Percentiles rank a stretch among this genome's conserved stretches.
Evolutionary conservation across 2,888 invertebrate genomes (phyloP).

Genomic region (Leuctra nigra): DNA sequence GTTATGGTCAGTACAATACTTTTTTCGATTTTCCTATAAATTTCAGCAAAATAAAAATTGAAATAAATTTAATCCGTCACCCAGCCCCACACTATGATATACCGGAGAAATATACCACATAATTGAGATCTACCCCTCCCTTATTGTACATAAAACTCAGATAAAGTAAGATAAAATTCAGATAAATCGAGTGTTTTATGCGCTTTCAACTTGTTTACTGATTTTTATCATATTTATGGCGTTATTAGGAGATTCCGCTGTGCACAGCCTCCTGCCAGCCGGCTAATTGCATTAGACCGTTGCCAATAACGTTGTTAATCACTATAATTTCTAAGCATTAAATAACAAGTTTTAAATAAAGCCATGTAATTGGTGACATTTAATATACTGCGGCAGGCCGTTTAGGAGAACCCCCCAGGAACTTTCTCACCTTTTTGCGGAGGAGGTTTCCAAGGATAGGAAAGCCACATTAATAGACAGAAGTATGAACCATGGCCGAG

Average conservation of each 20-base stretch:
- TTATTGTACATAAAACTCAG: background rate
- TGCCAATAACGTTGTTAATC: background rate
- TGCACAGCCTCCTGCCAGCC: background rate
- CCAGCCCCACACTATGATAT: background rate
- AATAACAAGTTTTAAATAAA: constrained; percentile 10
- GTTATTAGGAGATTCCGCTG: background rate
- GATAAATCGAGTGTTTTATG: background rate
- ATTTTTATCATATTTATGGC: background rate
- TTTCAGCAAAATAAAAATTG: too few relatives aligned
- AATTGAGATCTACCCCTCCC: background rate
- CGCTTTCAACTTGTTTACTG: background rate
- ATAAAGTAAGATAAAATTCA: too few relatives aligned
- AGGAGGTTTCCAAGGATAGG: too few relatives aligned
- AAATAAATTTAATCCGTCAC: background rate
- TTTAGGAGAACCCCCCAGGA: too few relatives aligned
- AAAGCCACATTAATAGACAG: too few relatives aligned
- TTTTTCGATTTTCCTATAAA: too few relatives aligned
- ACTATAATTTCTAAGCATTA: constrained; percentile 16
- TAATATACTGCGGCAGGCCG: too few relatives aligned
- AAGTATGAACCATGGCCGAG: too few relatives aligned
- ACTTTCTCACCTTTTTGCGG: too few relatives aligned
- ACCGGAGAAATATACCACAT: background rate
- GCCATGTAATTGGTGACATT: constrained; percentile 15
- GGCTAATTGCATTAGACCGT: constrained; percentile 11
- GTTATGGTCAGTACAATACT: too few relatives aligned